Evolutionary conservation across 1,140 invertebrate genomes (phyloP).

Genomic region (Monomorium pharaonis): DNA sequence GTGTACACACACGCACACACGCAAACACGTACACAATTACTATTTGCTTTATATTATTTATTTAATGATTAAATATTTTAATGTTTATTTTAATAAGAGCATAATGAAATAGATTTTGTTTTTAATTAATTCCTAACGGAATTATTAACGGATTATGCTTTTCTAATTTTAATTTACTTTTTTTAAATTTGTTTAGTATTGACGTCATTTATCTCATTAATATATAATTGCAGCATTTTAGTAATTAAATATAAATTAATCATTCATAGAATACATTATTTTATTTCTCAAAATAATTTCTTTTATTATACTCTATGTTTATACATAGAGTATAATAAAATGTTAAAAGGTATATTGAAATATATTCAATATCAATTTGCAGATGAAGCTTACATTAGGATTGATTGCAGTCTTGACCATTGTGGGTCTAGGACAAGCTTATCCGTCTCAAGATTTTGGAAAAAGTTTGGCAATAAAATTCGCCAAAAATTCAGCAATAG

Average conservation of each 20-base stretch:
- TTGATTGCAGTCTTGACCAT: conserved; percentile 22
- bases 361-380: conserved; percentile 4
- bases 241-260: neutral
- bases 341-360: neutral
- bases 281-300: conserved; percentile 9
- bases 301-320: neutral
- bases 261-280: neutral
- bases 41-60: neutral
- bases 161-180: too few species aligned
- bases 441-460: conserved; percentile 41
- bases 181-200: too few species aligned
- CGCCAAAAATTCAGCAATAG: too few species aligned
- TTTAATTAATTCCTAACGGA: too few species aligned
- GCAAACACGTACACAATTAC: too few species aligned
- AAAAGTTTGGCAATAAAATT: neutral
- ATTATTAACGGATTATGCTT: too few species aligned
- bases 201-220: too few species aligned
- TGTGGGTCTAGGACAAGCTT: conserved; percentile 17
- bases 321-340: neutral
- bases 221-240: neutral
- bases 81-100: neutral
- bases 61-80: too few species aligned
- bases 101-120: too few species aligned
- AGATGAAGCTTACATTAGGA: conserved; percentile 62
- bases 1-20: too few species aligned